Evolutionary conservation across 2,113 vertebrate species (phyloP), one percentile per base, ranked within the genome.

Genomic region (Hoplias malabaricus): DNA sequence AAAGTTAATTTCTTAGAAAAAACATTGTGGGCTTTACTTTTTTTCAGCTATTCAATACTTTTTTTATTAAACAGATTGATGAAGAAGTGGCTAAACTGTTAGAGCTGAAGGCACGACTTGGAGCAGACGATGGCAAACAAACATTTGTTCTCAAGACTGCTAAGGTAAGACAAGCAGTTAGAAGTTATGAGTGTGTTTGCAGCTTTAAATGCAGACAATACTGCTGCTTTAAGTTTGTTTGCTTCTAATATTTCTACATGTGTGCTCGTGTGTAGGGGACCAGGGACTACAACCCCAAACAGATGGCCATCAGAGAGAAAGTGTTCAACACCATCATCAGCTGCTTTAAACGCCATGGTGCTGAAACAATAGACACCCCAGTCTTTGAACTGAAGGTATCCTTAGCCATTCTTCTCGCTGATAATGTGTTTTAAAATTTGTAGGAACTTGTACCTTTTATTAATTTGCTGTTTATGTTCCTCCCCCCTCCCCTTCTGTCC

Each of bases 241-340:
- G 0, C 36, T 0, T 65, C 73, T 83, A 53, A 74, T 34, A 12
- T 63, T 16, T 78, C 6, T 63, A 4, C 9, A 11, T 53, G 31
- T 61, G 5, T 38, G 25, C 27, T 14, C 69, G 23, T 77, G 80
- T 85, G 19, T 82, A 98, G 96, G 97, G 97, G 80, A 98, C 96
- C 0, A 93, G 96, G 85, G 98, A 99, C 87, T 98, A 96, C 40
- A 95, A 91, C 88, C 96, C 98, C 23, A 95, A 94, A 85, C 96
- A 99, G 82, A 99, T 99, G 98, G 96, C 97, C 72, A 95, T 99
- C 86, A 93, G 98, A n/a, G 97, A 98, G 86, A 94, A 87, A 13
- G 96, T 96, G 69, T 98, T 99, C 88, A 92, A 67, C 68, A 90
- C 87, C 43, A 98, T 99, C 80, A 81, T 94, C 74, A 46, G 79